A percentile compares a stretch with the other conserved stretches of the same genome.
phyloP scores from a whole-genome alignment of 2,113 vertebrate genomes.

The Antechinus flavipes region DNA sequence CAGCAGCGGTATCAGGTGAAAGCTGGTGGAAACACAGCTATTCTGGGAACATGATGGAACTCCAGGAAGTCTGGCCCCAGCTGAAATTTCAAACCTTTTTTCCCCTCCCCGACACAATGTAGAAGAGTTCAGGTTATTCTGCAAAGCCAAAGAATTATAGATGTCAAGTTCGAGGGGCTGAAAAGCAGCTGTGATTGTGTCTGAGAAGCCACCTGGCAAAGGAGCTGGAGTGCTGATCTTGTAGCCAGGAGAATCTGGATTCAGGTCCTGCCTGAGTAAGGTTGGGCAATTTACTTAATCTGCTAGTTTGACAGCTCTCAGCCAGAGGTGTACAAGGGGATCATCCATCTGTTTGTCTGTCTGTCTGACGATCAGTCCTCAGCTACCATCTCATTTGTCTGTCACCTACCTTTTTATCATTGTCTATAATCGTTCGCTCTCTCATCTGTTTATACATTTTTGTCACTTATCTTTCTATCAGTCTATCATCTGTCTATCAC shows the following conservation, averaged over 20 bases:
- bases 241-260: neutral
- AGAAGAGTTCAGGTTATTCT: slow-evolving; percentile 43
- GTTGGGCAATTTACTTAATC: neutral
- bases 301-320: neutral
- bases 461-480: neutral
- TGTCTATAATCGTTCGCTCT: neutral
- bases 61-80: slow-evolving; percentile 15
- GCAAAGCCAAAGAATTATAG: slow-evolving; percentile 43
- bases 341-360: neutral
- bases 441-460: neutral
- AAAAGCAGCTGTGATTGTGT: slow-evolving; percentile 66
- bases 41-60: slow-evolving; percentile 70
- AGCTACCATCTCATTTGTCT: neutral
- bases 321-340: neutral
- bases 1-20: slow-evolving; percentile 19
- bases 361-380: no score
- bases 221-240: neutral
- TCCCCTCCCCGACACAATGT: slow-evolving; percentile 43
- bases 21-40: slow-evolving; percentile 72
- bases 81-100: slow-evolving; percentile 63
- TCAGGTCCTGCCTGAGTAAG: neutral
- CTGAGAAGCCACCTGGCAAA: neutral
- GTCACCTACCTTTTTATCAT: neutral
- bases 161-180: slow-evolving; percentile 39
- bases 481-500: neutral